These are phyloP conservation scores for Sciurus carolinensis DNA, from an alignment of 2,797 vertebrate species.

Conservation along the genomic window DNA sequence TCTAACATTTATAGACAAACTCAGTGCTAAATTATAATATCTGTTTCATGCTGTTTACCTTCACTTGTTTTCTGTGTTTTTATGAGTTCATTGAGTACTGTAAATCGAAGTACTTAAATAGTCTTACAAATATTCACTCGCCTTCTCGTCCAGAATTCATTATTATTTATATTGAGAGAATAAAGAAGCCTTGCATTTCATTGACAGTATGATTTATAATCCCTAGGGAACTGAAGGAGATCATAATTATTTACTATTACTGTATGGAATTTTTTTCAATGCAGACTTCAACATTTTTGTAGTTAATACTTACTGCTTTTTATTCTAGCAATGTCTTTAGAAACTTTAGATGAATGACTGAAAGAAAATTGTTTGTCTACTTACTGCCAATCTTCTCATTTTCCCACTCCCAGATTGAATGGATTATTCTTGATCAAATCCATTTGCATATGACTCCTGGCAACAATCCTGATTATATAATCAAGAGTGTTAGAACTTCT, in stretches of 20 bases:
- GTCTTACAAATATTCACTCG: slow-evolving; percentile 53
- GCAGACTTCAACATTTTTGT: not conserved
- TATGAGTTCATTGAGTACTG: slow-evolving; percentile 64
- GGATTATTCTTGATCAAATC: not conserved
- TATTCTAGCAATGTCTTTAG: not conserved
- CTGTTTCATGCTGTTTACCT: slow-evolving; percentile 73
- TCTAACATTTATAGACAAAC: slow-evolving; percentile 51
- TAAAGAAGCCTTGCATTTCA: slow-evolving; percentile 57
- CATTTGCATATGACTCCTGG: not conserved
- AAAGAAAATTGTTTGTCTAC: not conserved
- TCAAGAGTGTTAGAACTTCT: not conserved
- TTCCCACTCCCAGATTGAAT: not conserved
- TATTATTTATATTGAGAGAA: slow-evolving; percentile 74
- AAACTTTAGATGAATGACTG: not conserved
- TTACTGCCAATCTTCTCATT: not conserved
- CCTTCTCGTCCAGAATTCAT: slow-evolving; percentile 58
- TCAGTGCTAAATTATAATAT: slow-evolving; percentile 60
- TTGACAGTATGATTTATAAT: slow-evolving; percentile 70
- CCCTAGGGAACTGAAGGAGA: not conserved
- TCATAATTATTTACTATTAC: slow-evolving; percentile 63
- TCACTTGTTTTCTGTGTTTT: slow-evolving; percentile 71
- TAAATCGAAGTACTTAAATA: slow-evolving; percentile 77
- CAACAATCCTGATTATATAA: not conserved
- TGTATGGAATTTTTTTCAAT: not conserved
- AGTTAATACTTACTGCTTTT: not conserved